These are phyloP conservation scores for Sesia apiformis DNA, from an alignment of 2,888 invertebrate genomes.

Conservation along the genomic window DNA sequence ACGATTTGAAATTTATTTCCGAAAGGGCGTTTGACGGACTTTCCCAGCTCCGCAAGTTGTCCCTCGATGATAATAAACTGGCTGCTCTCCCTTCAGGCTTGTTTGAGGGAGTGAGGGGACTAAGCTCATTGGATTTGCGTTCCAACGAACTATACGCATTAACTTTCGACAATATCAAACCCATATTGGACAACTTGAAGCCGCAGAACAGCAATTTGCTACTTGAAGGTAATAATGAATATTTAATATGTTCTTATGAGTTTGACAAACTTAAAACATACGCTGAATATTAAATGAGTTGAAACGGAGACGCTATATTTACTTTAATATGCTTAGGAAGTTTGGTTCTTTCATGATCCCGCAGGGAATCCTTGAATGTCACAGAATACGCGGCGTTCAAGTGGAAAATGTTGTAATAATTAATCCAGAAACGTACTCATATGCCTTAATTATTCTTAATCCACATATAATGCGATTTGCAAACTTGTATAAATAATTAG, in stretches of 20 bases:
- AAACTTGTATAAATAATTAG: no score
- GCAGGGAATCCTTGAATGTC: conserved; percentile 38
- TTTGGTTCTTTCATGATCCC: conserved; percentile 55
- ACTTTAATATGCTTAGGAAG: conserved; percentile 51
- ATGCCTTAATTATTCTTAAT: background rate
- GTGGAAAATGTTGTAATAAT: background rate
- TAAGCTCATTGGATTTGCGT: conserved; percentile 84
- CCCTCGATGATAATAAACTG: conserved; percentile 85
- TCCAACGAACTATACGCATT: conserved; percentile 85
- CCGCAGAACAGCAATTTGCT: conserved; percentile 83
- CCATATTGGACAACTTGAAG: conserved; percentile 85
- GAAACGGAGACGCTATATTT: conserved; percentile 47
- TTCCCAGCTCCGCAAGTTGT: conserved; percentile 80
- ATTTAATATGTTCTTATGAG: conserved; percentile 40
- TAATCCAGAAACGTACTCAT: background rate
- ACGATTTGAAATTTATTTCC: conserved; percentile 81
- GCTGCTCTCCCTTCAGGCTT: conserved; percentile 80
- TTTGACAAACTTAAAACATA: conserved; percentile 53
- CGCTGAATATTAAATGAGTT: conserved; percentile 56
- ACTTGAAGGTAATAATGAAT: conserved; percentile 79
- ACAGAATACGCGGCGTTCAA: background rate
- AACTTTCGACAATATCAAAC: conserved; percentile 83
- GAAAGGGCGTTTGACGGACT: conserved; percentile 86
- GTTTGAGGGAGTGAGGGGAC: conserved; percentile 81
- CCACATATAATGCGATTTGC: background rate